These are phyloP conservation scores for Dendroctonus valens DNA, from an alignment of 1,140 invertebrate genomes.

Conservation along the genomic window DNA sequence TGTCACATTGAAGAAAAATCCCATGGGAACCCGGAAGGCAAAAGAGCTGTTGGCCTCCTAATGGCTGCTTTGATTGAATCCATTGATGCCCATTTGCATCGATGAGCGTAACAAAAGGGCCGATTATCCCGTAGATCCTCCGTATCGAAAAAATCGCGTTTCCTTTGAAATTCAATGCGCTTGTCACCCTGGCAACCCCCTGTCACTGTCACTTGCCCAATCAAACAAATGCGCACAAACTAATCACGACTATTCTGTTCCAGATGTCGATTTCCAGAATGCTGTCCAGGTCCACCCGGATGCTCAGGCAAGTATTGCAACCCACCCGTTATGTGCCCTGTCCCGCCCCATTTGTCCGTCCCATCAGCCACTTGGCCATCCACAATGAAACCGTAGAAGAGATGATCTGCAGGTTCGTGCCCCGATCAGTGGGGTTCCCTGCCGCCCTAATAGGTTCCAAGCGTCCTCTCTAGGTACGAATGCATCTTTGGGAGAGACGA, in stretches of 20 bases:
- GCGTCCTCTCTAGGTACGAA: slow-evolving; percentile 41
- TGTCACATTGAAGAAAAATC: background rate
- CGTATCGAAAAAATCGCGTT: background rate
- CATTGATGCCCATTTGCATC: background rate
- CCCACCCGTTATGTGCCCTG: background rate
- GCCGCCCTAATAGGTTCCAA: background rate
- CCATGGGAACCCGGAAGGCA: slow-evolving; percentile 18
- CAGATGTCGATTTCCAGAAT: slow-evolving; percentile 27
- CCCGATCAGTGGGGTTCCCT: background rate
- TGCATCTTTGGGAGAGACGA: slow-evolving; percentile 59
- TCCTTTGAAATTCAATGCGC: too few relatives aligned
- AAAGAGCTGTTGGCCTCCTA: background rate
- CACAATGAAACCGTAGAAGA: slow-evolving; percentile 36
- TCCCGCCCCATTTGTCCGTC: background rate
- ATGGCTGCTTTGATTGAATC: background rate
- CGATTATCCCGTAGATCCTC: slow-evolving; percentile 18
- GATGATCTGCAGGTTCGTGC: slow-evolving; percentile 34
- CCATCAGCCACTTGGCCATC: slow-evolving; percentile 25
- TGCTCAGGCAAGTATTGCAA: slow-evolving; percentile 29
- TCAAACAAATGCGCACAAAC: too few relatives aligned
- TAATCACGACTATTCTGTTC: background rate
- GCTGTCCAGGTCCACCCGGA: slow-evolving; percentile 2
- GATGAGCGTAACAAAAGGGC: slow-evolving; percentile 7
- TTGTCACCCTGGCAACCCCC: too few relatives aligned
- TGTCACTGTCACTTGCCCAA: too few relatives aligned